Percentiles rank a stretch among this genome's conserved stretches.
Conservation (phyloP, 2,113 vertebrate species). For the Polypterus bichir region DNA sequence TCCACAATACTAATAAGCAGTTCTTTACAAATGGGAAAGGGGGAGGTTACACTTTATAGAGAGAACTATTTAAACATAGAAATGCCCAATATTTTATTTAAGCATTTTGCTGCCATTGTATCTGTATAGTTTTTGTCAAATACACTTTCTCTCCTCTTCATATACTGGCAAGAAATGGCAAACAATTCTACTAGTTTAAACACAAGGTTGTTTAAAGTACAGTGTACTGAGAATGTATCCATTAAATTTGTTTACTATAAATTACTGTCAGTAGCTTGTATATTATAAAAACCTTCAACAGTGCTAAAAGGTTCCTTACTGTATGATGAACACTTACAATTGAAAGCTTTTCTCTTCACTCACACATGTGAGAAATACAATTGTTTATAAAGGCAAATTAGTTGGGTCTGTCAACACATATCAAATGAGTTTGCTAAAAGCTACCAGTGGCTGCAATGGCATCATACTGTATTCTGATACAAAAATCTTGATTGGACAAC, state of each 20-base stretch:
- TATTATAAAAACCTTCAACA: too few relatives aligned
- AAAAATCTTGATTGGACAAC: conserved; percentile 1
- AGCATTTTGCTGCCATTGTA: not conserved
- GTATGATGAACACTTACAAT: conserved; percentile 12
- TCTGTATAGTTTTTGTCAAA: not conserved
- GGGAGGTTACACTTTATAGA: too few relatives aligned
- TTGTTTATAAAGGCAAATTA: conserved; percentile 10
- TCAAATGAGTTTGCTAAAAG: conserved; percentile 8
- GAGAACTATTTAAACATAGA: too few relatives aligned
- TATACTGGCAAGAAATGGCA: conserved; percentile 1
- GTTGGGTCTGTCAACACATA: conserved; percentile 16
- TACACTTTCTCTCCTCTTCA: not conserved
- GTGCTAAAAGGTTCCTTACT: not conserved
- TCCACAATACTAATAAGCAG: too few relatives aligned
- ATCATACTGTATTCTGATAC: conserved; percentile 13
- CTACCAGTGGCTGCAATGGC: conserved; percentile 9
- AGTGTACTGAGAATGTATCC: conserved; percentile 11
- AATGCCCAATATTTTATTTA: not conserved
- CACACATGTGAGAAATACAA: conserved; percentile 1
- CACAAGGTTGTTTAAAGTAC: conserved; percentile 15
- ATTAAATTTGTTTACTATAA: conserved; percentile 19
- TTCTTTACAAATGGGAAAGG: too few relatives aligned
- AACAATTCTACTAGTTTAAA: conserved; percentile 14
- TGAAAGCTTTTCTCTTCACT: conserved; percentile 9
- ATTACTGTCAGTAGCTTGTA: not conserved